phyloP scores from a whole-genome alignment of 2,797 vertebrate genomes.

The Phoebastria nigripes region DNA sequence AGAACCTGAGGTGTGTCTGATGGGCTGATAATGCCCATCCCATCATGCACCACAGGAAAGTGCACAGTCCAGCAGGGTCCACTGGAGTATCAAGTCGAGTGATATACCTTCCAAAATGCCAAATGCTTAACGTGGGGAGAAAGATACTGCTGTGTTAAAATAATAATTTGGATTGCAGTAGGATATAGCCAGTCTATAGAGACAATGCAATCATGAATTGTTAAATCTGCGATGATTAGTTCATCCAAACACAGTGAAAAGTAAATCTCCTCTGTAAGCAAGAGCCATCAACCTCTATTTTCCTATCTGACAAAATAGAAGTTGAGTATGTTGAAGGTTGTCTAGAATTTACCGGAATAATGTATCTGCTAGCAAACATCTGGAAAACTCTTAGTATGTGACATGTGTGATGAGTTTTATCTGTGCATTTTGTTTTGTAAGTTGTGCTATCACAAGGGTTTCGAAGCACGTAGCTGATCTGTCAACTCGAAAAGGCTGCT shows the following conservation, averaged over 20 bases:
- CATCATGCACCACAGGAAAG: not conserved
- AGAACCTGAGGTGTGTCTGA: not conserved
- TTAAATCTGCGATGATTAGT: not conserved
- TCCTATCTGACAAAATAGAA: not conserved
- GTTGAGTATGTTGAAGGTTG: not conserved
- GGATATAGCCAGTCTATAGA: not conserved
- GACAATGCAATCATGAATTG: not conserved
- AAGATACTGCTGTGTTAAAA: not conserved
- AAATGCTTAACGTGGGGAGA: not conserved
- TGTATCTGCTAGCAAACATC: not conserved
- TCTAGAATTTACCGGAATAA: not conserved
- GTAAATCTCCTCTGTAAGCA: not conserved
- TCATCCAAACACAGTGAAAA: not conserved
- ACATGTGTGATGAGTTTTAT: not conserved
- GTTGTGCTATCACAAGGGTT: not conserved
- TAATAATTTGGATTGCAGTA: not conserved
- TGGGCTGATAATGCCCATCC: not conserved
- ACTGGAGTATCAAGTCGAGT: rapidly evolving
- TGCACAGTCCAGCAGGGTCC: not conserved
- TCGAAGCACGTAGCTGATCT: not conserved
- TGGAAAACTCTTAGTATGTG: not conserved
- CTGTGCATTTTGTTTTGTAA: not conserved
- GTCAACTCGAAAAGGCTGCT: not conserved
- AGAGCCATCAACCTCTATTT: not conserved
- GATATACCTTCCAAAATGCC: not conserved